These are phyloP conservation scores for Enteromius paludinosus DNA, from an alignment of 2,797 vertebrate species.

Conservation along the genomic window DNA sequence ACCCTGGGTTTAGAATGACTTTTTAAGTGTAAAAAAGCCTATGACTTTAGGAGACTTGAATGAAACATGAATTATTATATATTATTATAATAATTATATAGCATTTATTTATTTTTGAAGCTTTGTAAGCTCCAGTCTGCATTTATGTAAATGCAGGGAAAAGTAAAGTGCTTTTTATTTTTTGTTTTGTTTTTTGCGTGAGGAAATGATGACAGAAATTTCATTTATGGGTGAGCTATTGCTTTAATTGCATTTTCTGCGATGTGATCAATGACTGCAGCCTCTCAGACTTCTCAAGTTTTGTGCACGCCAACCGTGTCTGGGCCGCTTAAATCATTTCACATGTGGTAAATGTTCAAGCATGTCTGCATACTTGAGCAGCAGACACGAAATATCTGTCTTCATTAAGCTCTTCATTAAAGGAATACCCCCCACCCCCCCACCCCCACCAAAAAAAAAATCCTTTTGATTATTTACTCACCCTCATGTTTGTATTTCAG, in stretches of 20 bases:
- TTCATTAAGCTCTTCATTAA: slow-evolving; percentile 23
- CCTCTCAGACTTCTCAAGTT: slow-evolving; percentile 6
- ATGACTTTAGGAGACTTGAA: not conserved
- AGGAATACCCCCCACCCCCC: not conserved
- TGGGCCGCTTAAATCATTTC: slow-evolving; percentile 23
- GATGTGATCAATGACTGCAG: slow-evolving; percentile 23
- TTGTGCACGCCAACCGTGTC: slow-evolving; percentile 15
- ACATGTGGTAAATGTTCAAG: slow-evolving; percentile 34
- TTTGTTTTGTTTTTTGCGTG: no score
- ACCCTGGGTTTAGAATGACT: not conserved
- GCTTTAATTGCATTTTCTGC: slow-evolving; percentile 13
- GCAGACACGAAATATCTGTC: slow-evolving; percentile 20
- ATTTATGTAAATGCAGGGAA: not conserved
- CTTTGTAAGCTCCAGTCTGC: not conserved
- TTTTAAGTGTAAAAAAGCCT: not conserved
- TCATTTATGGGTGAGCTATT: not conserved
- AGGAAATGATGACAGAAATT: not conserved
- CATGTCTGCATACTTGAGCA: slow-evolving; percentile 16
- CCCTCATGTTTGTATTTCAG: not conserved
- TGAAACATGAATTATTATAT: not conserved
- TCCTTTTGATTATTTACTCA: not conserved
- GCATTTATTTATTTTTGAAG: not conserved
- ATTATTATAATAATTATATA: no score
- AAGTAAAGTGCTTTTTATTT: not conserved
- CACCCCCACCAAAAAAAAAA: not conserved